Percentiles rank a stretch among this genome's conserved stretches.
Evolutionary conservation across 2,797 vertebrate species (phyloP).

Genomic region (Artibeus jamaicensis): DNA sequence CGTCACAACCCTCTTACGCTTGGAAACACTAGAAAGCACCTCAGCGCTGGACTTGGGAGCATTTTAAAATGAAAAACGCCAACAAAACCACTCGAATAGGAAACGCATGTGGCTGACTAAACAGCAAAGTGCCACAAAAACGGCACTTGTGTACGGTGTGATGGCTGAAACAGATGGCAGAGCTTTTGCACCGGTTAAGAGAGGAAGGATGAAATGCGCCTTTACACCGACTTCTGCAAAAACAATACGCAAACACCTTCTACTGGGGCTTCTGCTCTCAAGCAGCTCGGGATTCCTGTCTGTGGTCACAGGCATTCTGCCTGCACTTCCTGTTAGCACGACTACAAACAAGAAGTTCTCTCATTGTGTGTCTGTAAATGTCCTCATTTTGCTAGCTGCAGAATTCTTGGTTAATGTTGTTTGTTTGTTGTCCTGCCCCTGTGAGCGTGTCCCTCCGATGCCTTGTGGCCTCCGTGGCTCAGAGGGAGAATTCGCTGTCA

Average conservation of each 20-base stretch:
- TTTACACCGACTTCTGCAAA: neutral
- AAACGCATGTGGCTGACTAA: neutral
- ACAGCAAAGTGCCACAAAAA: neutral
- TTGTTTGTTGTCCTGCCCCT: neutral
- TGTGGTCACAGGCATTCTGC: neutral
- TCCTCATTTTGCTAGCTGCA: neutral
- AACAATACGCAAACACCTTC: neutral
- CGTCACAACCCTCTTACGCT: neutral
- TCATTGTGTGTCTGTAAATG: neutral
- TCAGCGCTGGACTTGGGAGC: neutral
- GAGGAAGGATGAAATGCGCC: neutral
- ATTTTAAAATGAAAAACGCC: neutral
- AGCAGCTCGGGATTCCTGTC: neutral
- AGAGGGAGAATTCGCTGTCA: neutral
- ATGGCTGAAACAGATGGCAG: neutral
- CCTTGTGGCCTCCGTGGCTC: too few relatives aligned
- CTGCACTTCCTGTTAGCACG: neutral
- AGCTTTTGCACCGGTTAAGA: neutral
- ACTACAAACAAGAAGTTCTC: neutral
- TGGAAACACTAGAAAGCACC: accelerated
- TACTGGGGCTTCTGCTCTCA: too few relatives aligned
- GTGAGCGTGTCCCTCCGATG: neutral
- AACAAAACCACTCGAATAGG: too few relatives aligned
- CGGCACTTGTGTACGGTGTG: accelerated
- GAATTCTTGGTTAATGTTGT: neutral